A percentile compares a stretch with the other conserved stretches of the same genome.
These are phyloP conservation scores for Polypedilum vanderplanki DNA, from an alignment of 1,140 invertebrate species.

Conservation along the genomic window DNA sequence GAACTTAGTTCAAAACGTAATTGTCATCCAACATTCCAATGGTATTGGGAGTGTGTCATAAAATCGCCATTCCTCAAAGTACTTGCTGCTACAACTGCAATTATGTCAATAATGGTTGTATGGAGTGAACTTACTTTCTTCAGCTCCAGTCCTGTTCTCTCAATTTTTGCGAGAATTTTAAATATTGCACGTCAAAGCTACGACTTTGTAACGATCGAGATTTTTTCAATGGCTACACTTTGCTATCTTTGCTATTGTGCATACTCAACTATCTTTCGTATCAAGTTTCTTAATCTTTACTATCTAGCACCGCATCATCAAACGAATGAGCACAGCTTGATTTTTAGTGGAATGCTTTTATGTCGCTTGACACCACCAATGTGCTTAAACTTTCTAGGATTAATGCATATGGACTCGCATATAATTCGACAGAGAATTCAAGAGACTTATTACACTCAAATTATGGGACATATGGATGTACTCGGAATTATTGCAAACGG, in stretches of 20 bases:
- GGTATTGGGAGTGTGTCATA: slow-evolving; percentile 89
- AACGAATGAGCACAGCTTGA: slow-evolving; percentile 97
- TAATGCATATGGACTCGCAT: slow-evolving; percentile 98
- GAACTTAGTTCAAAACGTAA: slow-evolving; percentile 44
- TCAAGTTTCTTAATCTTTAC: slow-evolving; percentile 93
- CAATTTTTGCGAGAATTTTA: slow-evolving; percentile 90
- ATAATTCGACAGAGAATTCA: slow-evolving; percentile 62
- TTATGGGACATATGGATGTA: slow-evolving; percentile 99
- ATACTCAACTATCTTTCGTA: slow-evolving; percentile 95
- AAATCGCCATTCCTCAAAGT: slow-evolving; percentile 66
- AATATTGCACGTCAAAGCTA: slow-evolving; percentile 71
- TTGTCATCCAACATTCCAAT: slow-evolving; percentile 60
- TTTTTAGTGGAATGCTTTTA: slow-evolving; percentile 96
- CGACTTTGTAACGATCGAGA: slow-evolving; percentile 91
- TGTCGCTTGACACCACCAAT: slow-evolving; percentile 95
- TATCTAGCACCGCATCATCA: slow-evolving; percentile 95
- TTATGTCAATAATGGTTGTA: slow-evolving; percentile 83
- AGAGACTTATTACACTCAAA: slow-evolving; percentile 53
- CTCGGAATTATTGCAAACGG: slow-evolving; percentile 94
- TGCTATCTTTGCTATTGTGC: slow-evolving; percentile 95
- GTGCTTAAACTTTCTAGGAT: slow-evolving; percentile 95
- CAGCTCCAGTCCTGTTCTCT: slow-evolving; percentile 80
- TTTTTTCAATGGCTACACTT: slow-evolving; percentile 82
- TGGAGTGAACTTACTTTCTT: slow-evolving; percentile 99
- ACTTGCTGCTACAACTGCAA: slow-evolving; percentile 63